Base-by-base conservation (phyloP, 2,113 vertebrate species). In the Anolis sagrei region DNA sequence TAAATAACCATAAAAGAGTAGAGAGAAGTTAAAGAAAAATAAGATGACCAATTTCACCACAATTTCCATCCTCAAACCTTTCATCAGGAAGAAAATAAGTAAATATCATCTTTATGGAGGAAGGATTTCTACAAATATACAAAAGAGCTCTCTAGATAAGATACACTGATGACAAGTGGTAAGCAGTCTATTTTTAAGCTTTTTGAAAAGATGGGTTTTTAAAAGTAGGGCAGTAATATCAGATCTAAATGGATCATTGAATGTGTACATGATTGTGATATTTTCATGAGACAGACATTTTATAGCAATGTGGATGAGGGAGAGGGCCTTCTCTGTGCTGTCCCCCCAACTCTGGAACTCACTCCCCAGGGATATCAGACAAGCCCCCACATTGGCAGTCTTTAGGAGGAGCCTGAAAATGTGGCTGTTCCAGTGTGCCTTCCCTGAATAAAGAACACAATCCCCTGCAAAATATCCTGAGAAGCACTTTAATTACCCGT, bases 31-130 rank as follows among this genome's bases (percentile, higher is more conserved):
- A 44, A 25, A 64, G 34, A 32, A 64, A n/a, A 62, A 62, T 21
- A 39, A 62, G 6, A 83, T 14, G 10, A 82, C 54, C 16, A 62
- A 29, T 39, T 74, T 62, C 54, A 48, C 74, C 54, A 48, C 51
- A 18, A n/a, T 68, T 81, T 81, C 25, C 27, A 48, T 68, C 49
- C 36, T 29, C 39, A 76, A 25, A 23, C 39, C 39, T 44, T 44
- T 44, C 39, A 44, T 44, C 39, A 2, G 39, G 13, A 64, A 23
- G 39, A 13, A 32, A 27, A 79, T 44, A 79, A 79, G 48, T 76
- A 83, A 83, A n/a, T 25, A 83, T 36, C n/a, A 82, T 44, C 54
- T 83, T 75, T 48, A 23, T 27, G 5, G 66, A 81, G n/a, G n/a
- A 68, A 70, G 25, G 66, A 84, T 21, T 23, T 49, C 18, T 23